phyloP scores from a whole-genome alignment of 2,797 vertebrate species.

The Pseudomugil tenellus region DNA sequence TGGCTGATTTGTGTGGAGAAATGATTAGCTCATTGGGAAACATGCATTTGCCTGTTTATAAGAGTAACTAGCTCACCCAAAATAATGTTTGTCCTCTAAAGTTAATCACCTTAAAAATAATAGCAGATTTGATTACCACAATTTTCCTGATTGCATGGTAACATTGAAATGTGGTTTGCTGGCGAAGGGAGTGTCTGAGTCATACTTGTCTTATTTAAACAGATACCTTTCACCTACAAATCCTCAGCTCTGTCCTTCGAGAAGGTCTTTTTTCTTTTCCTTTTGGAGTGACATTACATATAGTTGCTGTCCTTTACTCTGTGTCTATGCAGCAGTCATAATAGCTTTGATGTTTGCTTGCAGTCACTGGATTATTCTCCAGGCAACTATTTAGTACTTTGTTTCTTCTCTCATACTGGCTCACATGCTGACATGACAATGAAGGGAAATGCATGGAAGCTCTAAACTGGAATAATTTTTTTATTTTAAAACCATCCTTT shows the following conservation, averaged over 20 bases:
- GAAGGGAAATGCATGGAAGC: background rate
- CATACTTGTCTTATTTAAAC: conserved; percentile 11
- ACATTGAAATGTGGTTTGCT: conserved; percentile 14
- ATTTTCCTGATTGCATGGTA: background rate
- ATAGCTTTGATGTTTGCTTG: conserved; percentile 18
- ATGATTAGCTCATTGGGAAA: conserved; percentile 41
- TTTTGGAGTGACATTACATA: background rate
- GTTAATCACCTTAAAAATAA: background rate
- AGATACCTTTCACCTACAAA: conserved; percentile 70
- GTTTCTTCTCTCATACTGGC: no score
- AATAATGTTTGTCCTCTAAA: conserved; percentile 1
- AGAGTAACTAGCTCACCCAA: background rate
- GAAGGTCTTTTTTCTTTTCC: background rate
- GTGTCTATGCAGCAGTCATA: no score
- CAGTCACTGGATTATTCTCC: conserved; percentile 16
- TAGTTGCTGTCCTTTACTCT: conserved; percentile 4
- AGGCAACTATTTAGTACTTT: conserved; percentile 7
- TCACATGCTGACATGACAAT: background rate
- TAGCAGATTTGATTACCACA: background rate
- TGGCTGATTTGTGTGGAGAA: conserved; percentile 33
- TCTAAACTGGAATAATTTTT: background rate
- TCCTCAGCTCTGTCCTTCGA: conserved; percentile 13
- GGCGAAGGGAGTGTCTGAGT: background rate
- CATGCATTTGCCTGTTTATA: conserved; percentile 4
- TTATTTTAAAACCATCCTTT: background rate